phyloP scores from a whole-genome alignment of 2,797 vertebrate species.

The Malurus splendens region DNA sequence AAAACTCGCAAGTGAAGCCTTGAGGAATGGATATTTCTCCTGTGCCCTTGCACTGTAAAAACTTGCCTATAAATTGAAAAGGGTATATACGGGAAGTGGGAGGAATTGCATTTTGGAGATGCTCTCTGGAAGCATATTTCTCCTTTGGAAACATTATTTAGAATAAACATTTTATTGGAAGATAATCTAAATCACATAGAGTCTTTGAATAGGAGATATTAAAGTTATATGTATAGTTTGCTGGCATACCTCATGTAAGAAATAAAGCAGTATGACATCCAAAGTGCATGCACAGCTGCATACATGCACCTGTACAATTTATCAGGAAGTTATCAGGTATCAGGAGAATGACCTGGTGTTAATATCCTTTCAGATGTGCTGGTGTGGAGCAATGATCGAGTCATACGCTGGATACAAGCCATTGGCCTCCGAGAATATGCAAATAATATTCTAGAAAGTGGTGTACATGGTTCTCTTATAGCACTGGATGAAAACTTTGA shows the following conservation, averaged over 20 bases:
- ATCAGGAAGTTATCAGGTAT: not conserved
- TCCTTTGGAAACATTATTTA: not conserved
- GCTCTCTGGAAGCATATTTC: not conserved
- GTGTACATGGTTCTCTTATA: constrained; percentile 94
- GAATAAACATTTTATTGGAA: not conserved
- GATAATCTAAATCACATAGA: not conserved
- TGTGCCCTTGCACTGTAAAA: not conserved
- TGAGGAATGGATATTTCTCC: not conserved
- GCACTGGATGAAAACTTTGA: constrained; percentile 96
- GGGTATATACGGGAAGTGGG: not conserved
- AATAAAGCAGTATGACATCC: not conserved
- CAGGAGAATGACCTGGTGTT: not conserved
- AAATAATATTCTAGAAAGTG: constrained; percentile 93
- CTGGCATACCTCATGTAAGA: not conserved
- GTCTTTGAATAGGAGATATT: not conserved
- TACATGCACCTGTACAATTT: not conserved
- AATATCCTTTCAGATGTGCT: constrained; percentile 81
- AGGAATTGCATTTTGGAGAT: not conserved
- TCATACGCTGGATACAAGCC: constrained; percentile 96
- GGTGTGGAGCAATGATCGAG: constrained; percentile 95
- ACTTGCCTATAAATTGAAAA: not conserved
- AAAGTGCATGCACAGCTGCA: not conserved
- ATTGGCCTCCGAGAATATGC: constrained; percentile 95
- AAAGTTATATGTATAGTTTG: not conserved
- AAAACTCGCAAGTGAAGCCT: not conserved